phyloP scores from a whole-genome alignment of 2,888 invertebrate species.

The Stenurella melanura region DNA sequence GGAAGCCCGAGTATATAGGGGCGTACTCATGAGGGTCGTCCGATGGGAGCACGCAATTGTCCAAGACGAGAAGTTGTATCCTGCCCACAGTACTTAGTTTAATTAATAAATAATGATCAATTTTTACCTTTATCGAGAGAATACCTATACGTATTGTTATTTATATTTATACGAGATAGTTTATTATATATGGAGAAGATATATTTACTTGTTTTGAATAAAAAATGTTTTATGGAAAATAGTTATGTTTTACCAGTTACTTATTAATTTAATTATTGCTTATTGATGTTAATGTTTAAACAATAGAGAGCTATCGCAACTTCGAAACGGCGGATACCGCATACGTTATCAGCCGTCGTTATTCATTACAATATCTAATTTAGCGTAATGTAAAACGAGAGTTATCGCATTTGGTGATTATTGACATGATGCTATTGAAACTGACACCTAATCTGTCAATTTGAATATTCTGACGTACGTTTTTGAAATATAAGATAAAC shows the following conservation, averaged over 20 bases:
- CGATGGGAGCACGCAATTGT: slow-evolving; percentile 3
- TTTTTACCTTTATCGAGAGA: slow-evolving; percentile 63
- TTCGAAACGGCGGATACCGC: too few species aligned
- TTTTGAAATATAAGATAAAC: too few species aligned
- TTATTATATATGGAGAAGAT: slow-evolving; percentile 64
- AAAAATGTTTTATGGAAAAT: slow-evolving; percentile 30
- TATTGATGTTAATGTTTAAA: slow-evolving; percentile 30
- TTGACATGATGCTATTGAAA: too few species aligned
- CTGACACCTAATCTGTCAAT: too few species aligned
- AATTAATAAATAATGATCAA: slow-evolving; percentile 53
- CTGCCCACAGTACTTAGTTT: slow-evolving; percentile 62
- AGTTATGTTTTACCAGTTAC: slow-evolving; percentile 41
- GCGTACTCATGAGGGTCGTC: slow-evolving; percentile 68
- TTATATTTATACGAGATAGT: slow-evolving; percentile 72
- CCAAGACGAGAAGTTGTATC: slow-evolving; percentile 46
- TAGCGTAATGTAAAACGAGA: too few species aligned
- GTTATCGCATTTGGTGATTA: too few species aligned
- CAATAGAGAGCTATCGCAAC: too few species aligned
- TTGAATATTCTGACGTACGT: too few species aligned
- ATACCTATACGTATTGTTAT: slow-evolving; percentile 73
- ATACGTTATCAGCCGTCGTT: too few species aligned
- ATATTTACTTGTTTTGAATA: slow-evolving; percentile 62
- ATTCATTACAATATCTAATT: too few species aligned
- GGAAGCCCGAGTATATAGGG: slow-evolving; percentile 76
- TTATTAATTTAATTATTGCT: slow-evolving; percentile 29